phyloP scores from a whole-genome alignment of 64 coral and sea anemone genomes.

The Platygyra sinensis region DNA sequence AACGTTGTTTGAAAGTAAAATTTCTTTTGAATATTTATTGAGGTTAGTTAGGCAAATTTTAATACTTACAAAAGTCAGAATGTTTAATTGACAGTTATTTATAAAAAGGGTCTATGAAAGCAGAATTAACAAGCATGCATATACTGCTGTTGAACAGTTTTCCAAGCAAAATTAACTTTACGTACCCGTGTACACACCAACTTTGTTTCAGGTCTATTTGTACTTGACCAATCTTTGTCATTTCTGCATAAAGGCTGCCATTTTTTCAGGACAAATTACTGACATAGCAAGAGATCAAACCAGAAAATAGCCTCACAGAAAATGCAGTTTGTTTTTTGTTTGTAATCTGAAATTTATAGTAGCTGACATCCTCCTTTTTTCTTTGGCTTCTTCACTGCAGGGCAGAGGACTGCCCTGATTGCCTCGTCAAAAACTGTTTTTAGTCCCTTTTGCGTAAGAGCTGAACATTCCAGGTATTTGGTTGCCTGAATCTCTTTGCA shows the following conservation, averaged over 20 bases:
- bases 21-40: too few relatives aligned
- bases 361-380: slow-evolving; percentile 46
- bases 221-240: not conserved
- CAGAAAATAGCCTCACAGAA: not conserved
- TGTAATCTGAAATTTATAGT: slow-evolving; percentile 28
- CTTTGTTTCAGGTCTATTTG: not conserved
- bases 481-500: slow-evolving; percentile 81
- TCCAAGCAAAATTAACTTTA: not conserved
- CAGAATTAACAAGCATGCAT: not conserved
- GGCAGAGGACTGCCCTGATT: slow-evolving; percentile 77
- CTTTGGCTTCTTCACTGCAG: slow-evolving; percentile 57
- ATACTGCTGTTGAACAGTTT: too few relatives aligned
- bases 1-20: too few relatives aligned
- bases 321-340: not conserved
- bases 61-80: too few relatives aligned
- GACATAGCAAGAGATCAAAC: not conserved
- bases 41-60: too few relatives aligned
- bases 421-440: slow-evolving; percentile 96
- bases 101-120: too few relatives aligned
- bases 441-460: slow-evolving; percentile 92
- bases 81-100: too few relatives aligned
- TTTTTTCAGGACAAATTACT: not conserved
- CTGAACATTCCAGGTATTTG: slow-evolving; percentile 96
- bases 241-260: not conserved
- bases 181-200: not conserved